Base-by-base conservation (phyloP, 2,797 vertebrate species). In the Spinus pinus region DNA sequence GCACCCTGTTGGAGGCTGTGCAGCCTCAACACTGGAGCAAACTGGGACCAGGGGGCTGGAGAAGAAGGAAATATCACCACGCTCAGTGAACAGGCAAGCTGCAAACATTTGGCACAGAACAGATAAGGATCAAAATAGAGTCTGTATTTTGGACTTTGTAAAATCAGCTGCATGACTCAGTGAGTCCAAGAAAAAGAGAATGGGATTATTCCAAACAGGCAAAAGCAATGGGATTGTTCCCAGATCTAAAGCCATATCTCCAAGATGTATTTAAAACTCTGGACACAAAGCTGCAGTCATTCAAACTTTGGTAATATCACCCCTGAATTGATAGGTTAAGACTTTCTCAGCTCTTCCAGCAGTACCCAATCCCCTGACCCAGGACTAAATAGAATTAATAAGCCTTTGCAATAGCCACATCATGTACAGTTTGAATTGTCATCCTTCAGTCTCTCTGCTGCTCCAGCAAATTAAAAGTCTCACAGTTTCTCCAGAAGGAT, bases 21-120 rank as follows among this genome's bases (percentile, higher is more conserved):
- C 10, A 81, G 14, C 18, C 35, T 86, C 39, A 54, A 3, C 17
- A 13, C 18, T 49, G 58, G 14, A 80, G n/a, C 20, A 57, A 65
- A 62, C 23, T 14, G 5, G 31, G 13, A 3, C 5, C 15, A 37
- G 2, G 3, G 1, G 1, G 2, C 9, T 44, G 27, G 28, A 46
- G 46, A 65, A 86, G 35, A 62, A 64, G 17, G 25, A 82, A 46
- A 53, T 33, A 41, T 13, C 69, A 75, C 19, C 50, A 82, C 50
- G 31, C 16, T 71, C 33, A 31, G 35, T 58, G 44, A 79, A 81
- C 44, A 37, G 11, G 21, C 8, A 70, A 81, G 58, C 42, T 60
- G 61, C 28, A 83, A 49, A 53, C 0, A 0, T 62, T 80, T 53
- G 51, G 8, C 17, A 2, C 10, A 78, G 30, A 77, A 47, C 2